Evolutionary conservation across 2,888 invertebrate genomes (phyloP).

Genomic region (Cataglyphis albicans): DNA sequence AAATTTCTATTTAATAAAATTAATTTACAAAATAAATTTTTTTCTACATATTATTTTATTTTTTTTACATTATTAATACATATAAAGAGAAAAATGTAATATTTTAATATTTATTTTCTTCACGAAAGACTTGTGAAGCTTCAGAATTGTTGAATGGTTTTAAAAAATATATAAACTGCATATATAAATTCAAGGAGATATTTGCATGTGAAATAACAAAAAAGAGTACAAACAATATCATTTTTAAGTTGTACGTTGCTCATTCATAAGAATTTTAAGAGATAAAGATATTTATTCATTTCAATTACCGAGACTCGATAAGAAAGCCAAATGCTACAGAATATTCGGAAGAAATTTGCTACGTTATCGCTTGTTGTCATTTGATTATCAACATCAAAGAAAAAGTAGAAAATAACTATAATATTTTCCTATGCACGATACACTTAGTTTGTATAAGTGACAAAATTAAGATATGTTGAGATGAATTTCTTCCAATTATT

Average conservation of each 20-base stretch:
- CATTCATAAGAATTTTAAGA: neutral
- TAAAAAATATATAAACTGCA: constrained; percentile 1
- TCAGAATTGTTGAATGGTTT: neutral
- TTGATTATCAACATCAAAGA: neutral
- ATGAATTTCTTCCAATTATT: neutral
- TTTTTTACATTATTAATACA: neutral
- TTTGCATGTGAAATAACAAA: neutral
- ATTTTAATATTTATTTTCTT: neutral
- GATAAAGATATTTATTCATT: neutral
- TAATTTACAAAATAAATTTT: neutral
- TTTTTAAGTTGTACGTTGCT: neutral
- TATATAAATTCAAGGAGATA: neutral
- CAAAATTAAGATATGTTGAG: neutral
- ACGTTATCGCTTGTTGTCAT: constrained; percentile 24
- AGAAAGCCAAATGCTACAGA: neutral
- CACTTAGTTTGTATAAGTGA: neutral
- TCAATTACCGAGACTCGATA: constrained; percentile 29
- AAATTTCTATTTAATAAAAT: neutral
- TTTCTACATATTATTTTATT: neutral
- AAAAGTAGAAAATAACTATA: neutral
- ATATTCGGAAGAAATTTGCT: neutral
- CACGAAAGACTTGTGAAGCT: neutral
- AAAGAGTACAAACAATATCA: neutral
- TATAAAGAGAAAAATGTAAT: neutral
- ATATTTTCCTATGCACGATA: neutral